phyloP scores from a whole-genome alignment of 2,888 invertebrate species.

The Augiades crinisus region DNA sequence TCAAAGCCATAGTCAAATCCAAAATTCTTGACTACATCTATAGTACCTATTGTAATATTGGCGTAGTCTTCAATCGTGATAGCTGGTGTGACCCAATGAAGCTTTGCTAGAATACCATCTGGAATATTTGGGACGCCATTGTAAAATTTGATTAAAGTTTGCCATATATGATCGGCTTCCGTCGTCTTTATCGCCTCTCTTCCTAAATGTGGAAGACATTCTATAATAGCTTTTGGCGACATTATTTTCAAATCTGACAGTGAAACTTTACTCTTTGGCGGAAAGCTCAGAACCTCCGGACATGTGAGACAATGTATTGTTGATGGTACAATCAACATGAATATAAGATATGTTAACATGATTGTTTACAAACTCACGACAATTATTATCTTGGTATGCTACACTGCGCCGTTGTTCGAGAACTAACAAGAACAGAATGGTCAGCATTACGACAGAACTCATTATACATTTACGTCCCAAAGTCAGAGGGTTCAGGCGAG shows the following conservation, averaged over 20 bases:
- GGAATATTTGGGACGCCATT: conserved; percentile 63
- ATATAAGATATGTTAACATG: background rate
- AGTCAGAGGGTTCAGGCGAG: conserved; percentile 1
- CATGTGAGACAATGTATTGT: conserved; percentile 43
- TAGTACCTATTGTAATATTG: conserved; percentile 74
- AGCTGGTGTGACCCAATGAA: conserved; percentile 73
- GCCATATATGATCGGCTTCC: conserved; percentile 64
- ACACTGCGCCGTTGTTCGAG: background rate
- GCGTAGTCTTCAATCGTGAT: conserved; percentile 69
- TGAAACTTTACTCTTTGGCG: conserved; percentile 41
- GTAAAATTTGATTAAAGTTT: conserved; percentile 49
- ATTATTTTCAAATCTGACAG: conserved; percentile 47
- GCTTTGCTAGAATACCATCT: conserved; percentile 54
- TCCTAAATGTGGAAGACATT: conserved; percentile 60
- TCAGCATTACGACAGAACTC: background rate
- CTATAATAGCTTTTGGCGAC: conserved; percentile 50
- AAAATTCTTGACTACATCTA: conserved; percentile 79
- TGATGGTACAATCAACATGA: conserved; percentile 18
- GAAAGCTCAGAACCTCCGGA: conserved; percentile 48
- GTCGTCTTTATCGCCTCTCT: conserved; percentile 44
- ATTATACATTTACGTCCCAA: conserved; percentile 1
- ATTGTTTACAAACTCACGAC: background rate
- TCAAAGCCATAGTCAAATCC: conserved; percentile 71
- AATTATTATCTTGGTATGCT: background rate
- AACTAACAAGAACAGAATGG: background rate